Evolutionary conservation across 1,140 invertebrate species (phyloP).

Genomic region (Caenorhabditis brenneri): DNA sequence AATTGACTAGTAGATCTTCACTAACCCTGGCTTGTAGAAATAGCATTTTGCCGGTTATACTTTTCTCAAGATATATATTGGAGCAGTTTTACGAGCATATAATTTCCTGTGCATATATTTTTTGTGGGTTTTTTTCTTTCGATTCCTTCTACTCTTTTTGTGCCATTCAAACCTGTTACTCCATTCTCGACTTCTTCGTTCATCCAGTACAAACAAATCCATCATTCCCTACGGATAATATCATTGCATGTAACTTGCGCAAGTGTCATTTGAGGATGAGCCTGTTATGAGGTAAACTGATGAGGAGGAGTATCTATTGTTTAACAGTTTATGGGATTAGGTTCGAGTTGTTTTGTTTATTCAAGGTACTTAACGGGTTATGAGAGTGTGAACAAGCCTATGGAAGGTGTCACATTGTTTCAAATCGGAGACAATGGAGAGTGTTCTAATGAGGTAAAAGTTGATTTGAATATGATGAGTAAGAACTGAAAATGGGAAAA

Average conservation of each 20-base stretch:
- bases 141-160: too few relatives aligned
- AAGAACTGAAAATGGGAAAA: too few relatives aligned
- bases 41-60: too few relatives aligned
- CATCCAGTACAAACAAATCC: background rate
- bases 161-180: background rate
- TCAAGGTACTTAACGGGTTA: background rate
- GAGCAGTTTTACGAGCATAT: too few relatives aligned
- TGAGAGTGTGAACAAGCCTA: background rate
- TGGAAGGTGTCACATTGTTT: background rate
- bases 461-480: too few relatives aligned
- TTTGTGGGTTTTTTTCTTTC: too few relatives aligned
- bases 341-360: background rate
- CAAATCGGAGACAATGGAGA: too few relatives aligned
- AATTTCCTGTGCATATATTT: too few relatives aligned
- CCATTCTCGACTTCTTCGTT: background rate
- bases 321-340: background rate
- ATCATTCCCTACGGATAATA: constrained; percentile 24
- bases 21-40: too few relatives aligned
- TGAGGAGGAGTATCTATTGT: background rate
- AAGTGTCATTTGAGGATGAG: background rate
- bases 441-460: too few relatives aligned
- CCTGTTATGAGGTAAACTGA: background rate
- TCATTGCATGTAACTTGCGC: background rate
- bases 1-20: too few relatives aligned
- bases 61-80: too few relatives aligned